Conservation (phyloP, 2,888 invertebrate species). For the Noctua comes region DNA sequence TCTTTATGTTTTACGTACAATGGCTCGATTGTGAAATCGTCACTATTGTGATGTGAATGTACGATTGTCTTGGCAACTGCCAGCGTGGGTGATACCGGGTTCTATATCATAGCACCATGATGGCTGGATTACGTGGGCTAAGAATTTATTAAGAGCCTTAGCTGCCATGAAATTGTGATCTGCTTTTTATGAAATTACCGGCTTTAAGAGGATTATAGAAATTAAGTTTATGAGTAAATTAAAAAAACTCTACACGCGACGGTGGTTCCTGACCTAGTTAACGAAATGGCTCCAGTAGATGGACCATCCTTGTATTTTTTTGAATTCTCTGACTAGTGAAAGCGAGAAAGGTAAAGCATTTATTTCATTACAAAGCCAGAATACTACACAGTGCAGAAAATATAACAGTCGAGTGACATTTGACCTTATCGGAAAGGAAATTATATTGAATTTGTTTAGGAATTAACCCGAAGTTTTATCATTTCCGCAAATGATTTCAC, state of each 20-base stretch:
- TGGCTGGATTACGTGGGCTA: constrained; percentile 34
- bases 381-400: background rate
- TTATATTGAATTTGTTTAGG: background rate
- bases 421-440: background rate
- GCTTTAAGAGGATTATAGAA: background rate
- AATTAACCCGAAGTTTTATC: background rate
- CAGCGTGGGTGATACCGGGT: constrained; percentile 55
- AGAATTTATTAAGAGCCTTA: constrained; percentile 10
- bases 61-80: constrained; percentile 50
- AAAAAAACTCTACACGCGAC: background rate
- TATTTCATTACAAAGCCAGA: background rate
- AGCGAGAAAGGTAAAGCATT: too few species aligned
- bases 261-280: background rate
- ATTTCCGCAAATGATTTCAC: background rate
- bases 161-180: background rate
- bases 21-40: constrained; percentile 72
- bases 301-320: background rate
- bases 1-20: constrained; percentile 59
- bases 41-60: constrained; percentile 68
- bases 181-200: background rate
- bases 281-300: background rate
- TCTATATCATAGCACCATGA: constrained; percentile 15
- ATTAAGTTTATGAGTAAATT: background rate
- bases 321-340: background rate
- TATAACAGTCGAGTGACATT: background rate